Percentiles rank a stretch among this genome's conserved stretches.
phyloP scores from a whole-genome alignment of 30 jellyfish, hydroid and myxozoan species.

The Aurelia sp. region DNA sequence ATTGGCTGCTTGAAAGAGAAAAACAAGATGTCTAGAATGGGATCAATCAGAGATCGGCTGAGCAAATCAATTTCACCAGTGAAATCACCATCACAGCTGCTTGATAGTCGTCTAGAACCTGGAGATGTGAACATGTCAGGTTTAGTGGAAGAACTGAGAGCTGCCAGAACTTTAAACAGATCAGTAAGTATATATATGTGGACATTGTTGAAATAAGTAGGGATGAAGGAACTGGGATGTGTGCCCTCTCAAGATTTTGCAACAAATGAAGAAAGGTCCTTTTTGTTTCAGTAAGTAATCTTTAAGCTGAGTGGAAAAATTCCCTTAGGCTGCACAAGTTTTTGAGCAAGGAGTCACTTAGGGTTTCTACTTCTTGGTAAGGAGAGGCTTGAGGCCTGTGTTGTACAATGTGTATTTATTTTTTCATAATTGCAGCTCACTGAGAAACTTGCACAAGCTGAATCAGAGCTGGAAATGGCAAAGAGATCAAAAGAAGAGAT shows the following conservation, averaged over 20 bases:
- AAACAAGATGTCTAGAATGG: slow-evolving; percentile 57
- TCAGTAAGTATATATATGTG: slow-evolving; percentile 48
- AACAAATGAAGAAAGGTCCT: too few species aligned
- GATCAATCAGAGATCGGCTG: slow-evolving; percentile 61
- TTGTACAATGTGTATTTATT: too few species aligned
- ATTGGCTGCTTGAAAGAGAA: neutral
- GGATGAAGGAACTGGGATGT: too few species aligned
- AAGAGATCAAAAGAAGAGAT: slow-evolving; percentile 63
- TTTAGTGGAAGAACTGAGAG: slow-evolving; percentile 79
- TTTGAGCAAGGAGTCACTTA: too few species aligned
- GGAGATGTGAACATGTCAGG: slow-evolving; percentile 54
- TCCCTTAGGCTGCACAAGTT: too few species aligned
- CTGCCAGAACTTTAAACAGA: slow-evolving; percentile 86
- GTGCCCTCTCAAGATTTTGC: too few species aligned
- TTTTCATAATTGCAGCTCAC: slow-evolving; percentile 65
- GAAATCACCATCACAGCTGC: slow-evolving; percentile 41
- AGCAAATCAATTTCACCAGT: slow-evolving; percentile 63
- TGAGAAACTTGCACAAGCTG: slow-evolving; percentile 88
- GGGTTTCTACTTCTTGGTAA: too few species aligned
- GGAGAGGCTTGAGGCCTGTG: too few species aligned
- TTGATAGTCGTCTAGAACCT: slow-evolving; percentile 45
- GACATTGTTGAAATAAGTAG: too few species aligned
- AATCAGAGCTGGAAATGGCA: slow-evolving; percentile 72
- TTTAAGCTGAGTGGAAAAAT: too few species aligned
- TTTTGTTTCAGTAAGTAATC: too few species aligned